These are phyloP conservation scores for Pheosia gnoma DNA, from an alignment of 2,888 invertebrate genomes.

Conservation along the genomic window DNA sequence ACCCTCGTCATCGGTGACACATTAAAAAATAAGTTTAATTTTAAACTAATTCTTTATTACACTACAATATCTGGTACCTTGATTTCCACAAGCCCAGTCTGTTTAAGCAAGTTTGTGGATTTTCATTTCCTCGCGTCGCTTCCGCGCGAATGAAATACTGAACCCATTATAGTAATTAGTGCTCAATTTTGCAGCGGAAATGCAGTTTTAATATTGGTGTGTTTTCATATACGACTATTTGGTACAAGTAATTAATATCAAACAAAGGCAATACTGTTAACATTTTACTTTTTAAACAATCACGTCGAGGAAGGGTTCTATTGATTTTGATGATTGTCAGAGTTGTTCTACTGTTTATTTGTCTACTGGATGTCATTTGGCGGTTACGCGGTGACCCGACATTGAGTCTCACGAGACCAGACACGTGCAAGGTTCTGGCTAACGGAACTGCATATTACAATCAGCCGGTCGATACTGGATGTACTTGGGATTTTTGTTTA, in stretches of 20 bases:
- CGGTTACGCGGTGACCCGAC: neutral
- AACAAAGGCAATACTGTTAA: neutral
- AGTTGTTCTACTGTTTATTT: neutral
- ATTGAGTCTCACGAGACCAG: constrained; percentile 2
- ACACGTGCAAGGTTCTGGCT: neutral
- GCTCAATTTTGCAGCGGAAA: neutral
- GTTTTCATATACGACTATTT: neutral
- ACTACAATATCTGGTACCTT: no score
- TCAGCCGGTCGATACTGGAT: neutral
- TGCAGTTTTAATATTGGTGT: neutral
- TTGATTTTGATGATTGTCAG: neutral
- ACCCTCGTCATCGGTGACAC: neutral
- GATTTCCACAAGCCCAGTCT: no score
- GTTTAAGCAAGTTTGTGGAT: no score
- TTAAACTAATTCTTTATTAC: neutral
- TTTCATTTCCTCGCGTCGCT: neutral
- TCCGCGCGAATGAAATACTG: neutral
- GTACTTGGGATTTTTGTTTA: neutral
- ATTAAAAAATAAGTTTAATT: no score
- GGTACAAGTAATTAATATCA: neutral
- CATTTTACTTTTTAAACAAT: no score
- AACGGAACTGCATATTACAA: neutral
- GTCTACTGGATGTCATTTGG: neutral
- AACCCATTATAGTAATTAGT: neutral
- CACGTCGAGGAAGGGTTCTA: no score